These are phyloP conservation scores for Cetonia aurata DNA, from an alignment of 2,888 invertebrate species.

Conservation along the genomic window DNA sequence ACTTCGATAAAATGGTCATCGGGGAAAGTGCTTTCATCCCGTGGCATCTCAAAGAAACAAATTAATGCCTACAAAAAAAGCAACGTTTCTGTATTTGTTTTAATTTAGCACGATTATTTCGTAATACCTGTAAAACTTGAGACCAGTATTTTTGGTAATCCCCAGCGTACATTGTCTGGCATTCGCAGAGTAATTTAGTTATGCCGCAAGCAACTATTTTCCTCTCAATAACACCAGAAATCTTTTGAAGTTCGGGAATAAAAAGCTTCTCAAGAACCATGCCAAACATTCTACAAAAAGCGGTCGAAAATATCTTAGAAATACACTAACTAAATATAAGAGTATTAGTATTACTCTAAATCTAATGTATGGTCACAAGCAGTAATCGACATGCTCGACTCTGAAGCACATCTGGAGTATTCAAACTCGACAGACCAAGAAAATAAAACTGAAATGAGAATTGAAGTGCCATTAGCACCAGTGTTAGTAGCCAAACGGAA, in stretches of 20 bases:
- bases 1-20: constrained; percentile 92
- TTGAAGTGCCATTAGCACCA: too few species aligned
- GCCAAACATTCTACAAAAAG: constrained; percentile 83
- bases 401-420: too few species aligned
- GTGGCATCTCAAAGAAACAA: constrained; percentile 89
- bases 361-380: too few species aligned
- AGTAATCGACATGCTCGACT: too few species aligned
- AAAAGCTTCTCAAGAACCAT: constrained; percentile 95
- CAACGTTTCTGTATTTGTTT: constrained; percentile 38
- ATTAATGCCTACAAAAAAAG: constrained; percentile 78
- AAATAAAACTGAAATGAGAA: too few species aligned
- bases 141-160: constrained; percentile 77
- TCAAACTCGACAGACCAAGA: too few species aligned
- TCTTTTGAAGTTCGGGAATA: constrained; percentile 87
- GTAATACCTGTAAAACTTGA: constrained; percentile 69
- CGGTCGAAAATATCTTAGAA: too few species aligned
- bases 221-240: constrained; percentile 84
- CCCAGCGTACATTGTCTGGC: constrained; percentile 75
- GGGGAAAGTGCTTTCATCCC: constrained; percentile 81
- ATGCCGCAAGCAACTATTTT: constrained; percentile 94
- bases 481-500: too few species aligned
- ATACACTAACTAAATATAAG: too few species aligned
- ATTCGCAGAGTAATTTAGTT: constrained; percentile 86
- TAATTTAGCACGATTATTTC: constrained; percentile 1
- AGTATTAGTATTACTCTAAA: too few species aligned